Base-by-base conservation (phyloP, 2,797 vertebrate species). In the Sebastes trivittatus region DNA sequence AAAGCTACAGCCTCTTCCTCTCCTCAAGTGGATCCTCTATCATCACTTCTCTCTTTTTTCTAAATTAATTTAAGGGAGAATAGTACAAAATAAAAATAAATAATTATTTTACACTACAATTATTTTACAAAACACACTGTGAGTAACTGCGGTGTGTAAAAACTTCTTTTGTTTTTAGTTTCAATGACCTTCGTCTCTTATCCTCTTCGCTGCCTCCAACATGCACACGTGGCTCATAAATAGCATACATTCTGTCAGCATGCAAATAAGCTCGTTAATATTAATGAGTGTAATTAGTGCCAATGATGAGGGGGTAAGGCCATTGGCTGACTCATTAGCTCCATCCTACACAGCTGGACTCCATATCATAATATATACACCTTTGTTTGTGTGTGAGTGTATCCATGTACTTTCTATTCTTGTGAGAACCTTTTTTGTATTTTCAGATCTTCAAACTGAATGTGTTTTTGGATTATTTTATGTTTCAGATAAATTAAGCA, bases 261-360 rank as follows among this genome's bases (percentile, higher is more conserved):
- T 92, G 90, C 83, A 92, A 93, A 91, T 86, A 55, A 77, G 27
- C 55, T 88, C 46, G 77, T 95, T 93, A 92, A 94, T 94, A 95
- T 93, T 93, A 94, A 95, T 81, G 84, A 88, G 59, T 75, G 73
- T 91, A 94, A 95, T 95, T 93, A 92, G 81, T 71, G 85, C 59
- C 84, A 83, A 66, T 93, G 83, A 93, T 90, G 77, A 86, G 75
- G 75, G 86, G 89, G 88, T 62, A 77, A 87, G 82, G 74, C 78
- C 72, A 85, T 18, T 49, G 76, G 56, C 58, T 49, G 61, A 66
- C 25, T 83, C 77, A 84, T 91, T 90, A 80, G 52, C 73, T 80
- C 56, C 77, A 78, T 83, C 72, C 77, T 62, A 81, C 87, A 88
- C 89, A 94, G 91, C 87, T 93, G 87, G 86, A 87, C 80, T 69